phyloP scores from a whole-genome alignment of 2,113 vertebrate genomes.

The Meles meles region DNA sequence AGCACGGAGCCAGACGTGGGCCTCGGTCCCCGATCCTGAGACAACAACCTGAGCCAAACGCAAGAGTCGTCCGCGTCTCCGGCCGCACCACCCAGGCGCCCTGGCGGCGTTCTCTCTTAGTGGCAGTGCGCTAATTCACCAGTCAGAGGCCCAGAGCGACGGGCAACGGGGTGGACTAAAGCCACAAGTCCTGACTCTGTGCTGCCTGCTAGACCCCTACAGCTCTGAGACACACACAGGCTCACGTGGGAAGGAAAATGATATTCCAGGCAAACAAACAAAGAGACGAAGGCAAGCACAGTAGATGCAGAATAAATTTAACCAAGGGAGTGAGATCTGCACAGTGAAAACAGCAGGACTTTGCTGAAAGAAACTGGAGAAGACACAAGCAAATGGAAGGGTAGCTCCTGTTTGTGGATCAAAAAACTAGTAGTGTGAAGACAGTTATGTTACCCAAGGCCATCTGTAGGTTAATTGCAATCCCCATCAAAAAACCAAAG shows the following conservation, averaged over 20 bases:
- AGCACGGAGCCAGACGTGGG: background rate
- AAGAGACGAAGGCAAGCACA: background rate
- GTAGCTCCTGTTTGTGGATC: background rate
- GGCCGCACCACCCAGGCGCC: background rate
- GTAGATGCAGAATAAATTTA: background rate
- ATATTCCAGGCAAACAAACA: background rate
- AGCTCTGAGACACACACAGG: background rate
- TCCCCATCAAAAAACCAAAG: background rate
- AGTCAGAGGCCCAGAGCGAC: background rate
- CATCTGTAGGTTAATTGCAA: background rate
- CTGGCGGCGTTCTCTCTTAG: background rate
- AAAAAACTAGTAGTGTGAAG: background rate
- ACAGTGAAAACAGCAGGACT: background rate
- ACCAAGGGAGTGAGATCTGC: background rate
- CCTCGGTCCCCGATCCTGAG: fast-evolving
- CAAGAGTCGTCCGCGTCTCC: background rate
- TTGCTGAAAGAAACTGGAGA: background rate
- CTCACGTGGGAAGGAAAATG: background rate
- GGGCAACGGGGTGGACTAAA: background rate
- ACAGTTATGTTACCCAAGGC: background rate
- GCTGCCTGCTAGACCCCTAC: background rate
- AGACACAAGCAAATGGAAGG: background rate
- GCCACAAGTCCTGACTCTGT: background rate
- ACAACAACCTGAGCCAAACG: background rate
- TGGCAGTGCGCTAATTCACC: background rate